These are phyloP conservation scores for Dendrocopos noguchii DNA, from an alignment of 2,113 vertebrate species.

Conservation along the genomic window DNA sequence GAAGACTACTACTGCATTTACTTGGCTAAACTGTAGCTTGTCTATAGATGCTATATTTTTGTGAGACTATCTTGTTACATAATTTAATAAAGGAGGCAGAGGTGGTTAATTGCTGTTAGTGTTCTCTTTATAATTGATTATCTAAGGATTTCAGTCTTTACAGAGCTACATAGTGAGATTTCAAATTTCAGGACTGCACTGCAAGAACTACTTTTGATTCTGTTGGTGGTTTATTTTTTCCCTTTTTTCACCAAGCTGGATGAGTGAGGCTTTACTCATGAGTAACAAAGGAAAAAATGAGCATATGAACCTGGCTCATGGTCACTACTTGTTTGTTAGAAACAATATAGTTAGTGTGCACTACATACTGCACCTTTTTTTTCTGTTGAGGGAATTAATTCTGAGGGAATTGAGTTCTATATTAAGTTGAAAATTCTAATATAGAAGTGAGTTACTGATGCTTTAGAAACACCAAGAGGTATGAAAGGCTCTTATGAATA, in stretches of 20 bases:
- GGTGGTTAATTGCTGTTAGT: background rate
- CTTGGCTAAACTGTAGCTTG: background rate
- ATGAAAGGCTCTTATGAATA: background rate
- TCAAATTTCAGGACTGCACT: background rate
- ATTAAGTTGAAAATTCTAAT: too few relatives aligned
- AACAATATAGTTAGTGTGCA: background rate
- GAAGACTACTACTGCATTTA: background rate
- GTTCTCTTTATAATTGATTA: background rate
- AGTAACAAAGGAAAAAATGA: background rate
- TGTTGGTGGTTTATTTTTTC: background rate
- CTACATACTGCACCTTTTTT: background rate
- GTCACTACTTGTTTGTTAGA: background rate
- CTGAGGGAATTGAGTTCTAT: background rate
- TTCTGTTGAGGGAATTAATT: background rate
- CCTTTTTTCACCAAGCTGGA: background rate
- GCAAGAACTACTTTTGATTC: background rate
- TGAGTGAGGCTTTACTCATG: background rate
- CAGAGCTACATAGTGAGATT: background rate
- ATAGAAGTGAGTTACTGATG: background rate
- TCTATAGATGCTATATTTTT: background rate
- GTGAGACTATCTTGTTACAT: background rate
- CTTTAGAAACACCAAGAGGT: background rate
- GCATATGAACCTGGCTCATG: background rate
- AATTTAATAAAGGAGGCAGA: rapidly evolving
- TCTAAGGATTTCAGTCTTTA: background rate